Evolutionary conservation across 2,113 vertebrate species (phyloP).

Genomic region (Ceyx melanurus): DNA sequence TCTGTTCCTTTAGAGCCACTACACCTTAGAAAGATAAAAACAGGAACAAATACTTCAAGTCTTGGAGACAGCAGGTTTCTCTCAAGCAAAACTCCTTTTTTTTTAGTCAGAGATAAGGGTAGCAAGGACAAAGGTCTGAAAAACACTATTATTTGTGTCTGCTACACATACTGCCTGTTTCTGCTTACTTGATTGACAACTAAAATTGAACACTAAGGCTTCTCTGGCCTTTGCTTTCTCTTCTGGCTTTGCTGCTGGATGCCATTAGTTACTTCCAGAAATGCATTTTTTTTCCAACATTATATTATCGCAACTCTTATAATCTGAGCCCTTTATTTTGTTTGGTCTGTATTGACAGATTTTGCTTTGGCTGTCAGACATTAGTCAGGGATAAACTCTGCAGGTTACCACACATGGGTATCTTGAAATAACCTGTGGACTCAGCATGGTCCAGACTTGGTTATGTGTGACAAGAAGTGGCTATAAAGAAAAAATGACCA

Average conservation of each 20-base stretch:
- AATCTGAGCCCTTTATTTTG: background rate
- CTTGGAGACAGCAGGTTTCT: background rate
- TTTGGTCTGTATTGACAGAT: background rate
- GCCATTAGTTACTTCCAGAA: background rate
- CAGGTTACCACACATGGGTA: background rate
- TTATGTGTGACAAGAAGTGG: background rate
- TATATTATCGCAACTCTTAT: background rate
- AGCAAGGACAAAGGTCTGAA: background rate
- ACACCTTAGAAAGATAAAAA: background rate
- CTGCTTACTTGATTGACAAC: background rate
- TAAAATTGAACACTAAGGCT: background rate
- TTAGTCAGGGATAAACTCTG: background rate
- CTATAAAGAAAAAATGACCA: background rate
- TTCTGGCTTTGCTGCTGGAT: background rate
- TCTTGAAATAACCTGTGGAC: background rate
- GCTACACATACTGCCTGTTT: background rate
- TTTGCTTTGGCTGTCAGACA: background rate
- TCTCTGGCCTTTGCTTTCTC: background rate
- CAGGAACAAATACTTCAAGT: fast-evolving
- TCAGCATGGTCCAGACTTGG: background rate
- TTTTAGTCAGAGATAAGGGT: background rate
- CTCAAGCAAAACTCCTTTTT: background rate
- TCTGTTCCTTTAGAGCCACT: background rate
- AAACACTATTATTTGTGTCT: background rate
- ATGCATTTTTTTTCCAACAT: background rate